Evolutionary conservation across 2,888 invertebrate species (phyloP), one percentile per base, ranked within the genome.

Genomic region (Pedicia rivosa): DNA sequence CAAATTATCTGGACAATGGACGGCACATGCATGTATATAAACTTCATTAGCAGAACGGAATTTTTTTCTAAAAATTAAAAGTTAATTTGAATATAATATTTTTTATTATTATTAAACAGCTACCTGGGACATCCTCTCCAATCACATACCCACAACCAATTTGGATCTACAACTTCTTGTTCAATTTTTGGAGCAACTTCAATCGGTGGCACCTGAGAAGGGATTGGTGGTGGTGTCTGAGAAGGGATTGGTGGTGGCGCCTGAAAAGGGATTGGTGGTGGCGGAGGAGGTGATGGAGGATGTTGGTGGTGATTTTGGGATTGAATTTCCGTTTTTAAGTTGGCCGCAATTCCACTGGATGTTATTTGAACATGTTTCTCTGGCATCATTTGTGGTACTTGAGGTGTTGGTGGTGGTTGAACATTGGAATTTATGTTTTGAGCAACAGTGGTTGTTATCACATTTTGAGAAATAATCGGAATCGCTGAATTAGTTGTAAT

Each of bases 51-150:
- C 71, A 22, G 72, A 76, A 49, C 70, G 68, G 56, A 82, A 84
- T 53, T 77, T 72, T 48, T 78, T 79, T 47, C 42, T 37, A 30
- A 29, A 33, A 37, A 40, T 7, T n/a, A 26, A 26, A 26, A 26
- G 4, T 7, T n/a, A 20, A 13, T 13, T 30, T 9, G 7, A 27
- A 27, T 3, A n/a, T 27, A 6, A 27, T n/a, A 27, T 9, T n/a
- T 27, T n/a, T 9, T 17, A n/a, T 10, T 22, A 25, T 5, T 10
- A 22, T 20, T 36, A 19, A 16, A 29, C 7, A 32, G 68, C 64
- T 55, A 75, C 66, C 70, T 69, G 36, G 69, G 75, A 59, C 95
- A 95, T 15, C 87, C 87, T 39, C 80, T 73, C 95, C 95, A 95
- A 57, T 94, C 94, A 57, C 95, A 95, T 37, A 91, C 68, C 62